phyloP scores from a whole-genome alignment of 2,797 vertebrate species.

The Urophycis tenuis region DNA sequence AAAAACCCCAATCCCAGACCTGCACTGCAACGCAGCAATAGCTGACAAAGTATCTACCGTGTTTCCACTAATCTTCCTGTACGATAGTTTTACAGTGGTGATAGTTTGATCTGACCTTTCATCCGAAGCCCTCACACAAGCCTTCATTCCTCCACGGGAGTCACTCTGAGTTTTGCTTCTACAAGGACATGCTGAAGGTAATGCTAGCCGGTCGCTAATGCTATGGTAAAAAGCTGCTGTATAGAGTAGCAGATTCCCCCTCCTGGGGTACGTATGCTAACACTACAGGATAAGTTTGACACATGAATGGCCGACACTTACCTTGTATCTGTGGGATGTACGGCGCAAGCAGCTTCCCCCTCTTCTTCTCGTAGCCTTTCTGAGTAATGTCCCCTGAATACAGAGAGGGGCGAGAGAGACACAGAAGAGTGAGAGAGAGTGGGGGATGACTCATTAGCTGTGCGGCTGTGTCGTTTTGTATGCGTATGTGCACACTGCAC shows the following conservation, averaged over 20 bases:
- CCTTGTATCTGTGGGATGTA: constrained; percentile 93
- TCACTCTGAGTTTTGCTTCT: constrained; percentile 9
- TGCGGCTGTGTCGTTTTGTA: constrained; percentile 17
- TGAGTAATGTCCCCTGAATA: constrained; percentile 83
- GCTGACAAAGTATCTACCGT: neutral
- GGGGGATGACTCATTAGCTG: constrained; percentile 52
- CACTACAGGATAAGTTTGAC: constrained; percentile 14
- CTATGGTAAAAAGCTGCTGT: neutral
- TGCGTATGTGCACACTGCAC: neutral
- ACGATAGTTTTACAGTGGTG: neutral
- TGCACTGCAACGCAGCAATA: neutral
- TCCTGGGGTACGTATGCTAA: neutral
- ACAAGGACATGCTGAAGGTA: constrained; percentile 23
- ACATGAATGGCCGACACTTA: constrained; percentile 51
- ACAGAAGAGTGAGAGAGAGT: neutral
- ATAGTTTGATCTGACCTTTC: neutral
- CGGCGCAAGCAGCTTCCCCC: constrained; percentile 88
- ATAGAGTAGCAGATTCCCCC: neutral
- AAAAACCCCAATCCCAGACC: neutral
- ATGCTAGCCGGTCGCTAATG: constrained; percentile 17
- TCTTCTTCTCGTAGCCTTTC: constrained; percentile 85
- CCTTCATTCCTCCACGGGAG: neutral
- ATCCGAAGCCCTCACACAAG: neutral
- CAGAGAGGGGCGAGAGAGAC: constrained; percentile 45
- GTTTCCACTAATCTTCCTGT: neutral